Conservation (phyloP, 23 tunicate genomes). For the Oikopleura vanhoeffeni region DNA sequence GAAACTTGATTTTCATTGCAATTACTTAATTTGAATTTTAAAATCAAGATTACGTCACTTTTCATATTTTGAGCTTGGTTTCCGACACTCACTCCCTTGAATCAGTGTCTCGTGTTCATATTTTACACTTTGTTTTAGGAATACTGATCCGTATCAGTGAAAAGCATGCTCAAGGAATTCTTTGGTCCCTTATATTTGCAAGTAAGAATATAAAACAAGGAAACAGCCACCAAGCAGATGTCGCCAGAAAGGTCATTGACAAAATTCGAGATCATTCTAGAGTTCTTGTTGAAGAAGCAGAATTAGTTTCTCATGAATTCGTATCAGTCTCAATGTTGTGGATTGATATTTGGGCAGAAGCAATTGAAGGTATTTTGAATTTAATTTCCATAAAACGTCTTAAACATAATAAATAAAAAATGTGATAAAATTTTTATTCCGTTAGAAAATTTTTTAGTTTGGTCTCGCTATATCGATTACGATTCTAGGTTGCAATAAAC, state of each 20-base stretch:
- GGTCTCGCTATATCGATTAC: too few relatives aligned
- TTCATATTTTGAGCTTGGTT: too few relatives aligned
- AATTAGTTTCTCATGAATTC: constrained; percentile 63
- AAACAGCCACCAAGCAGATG: not conserved
- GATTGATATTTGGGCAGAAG: constrained; percentile 93
- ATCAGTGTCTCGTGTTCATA: too few relatives aligned
- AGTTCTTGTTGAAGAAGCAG: not conserved
- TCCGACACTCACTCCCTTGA: too few relatives aligned
- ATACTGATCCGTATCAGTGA: not conserved
- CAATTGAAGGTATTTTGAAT: constrained; percentile 73
- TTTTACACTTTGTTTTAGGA: not conserved
- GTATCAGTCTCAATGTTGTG: constrained; percentile 81
- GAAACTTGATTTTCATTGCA: too few relatives aligned
- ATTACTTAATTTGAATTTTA: too few relatives aligned
- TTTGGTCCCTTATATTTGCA: constrained; percentile 6
- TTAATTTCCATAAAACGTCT: too few relatives aligned
- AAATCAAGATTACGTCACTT: too few relatives aligned
- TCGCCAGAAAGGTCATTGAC: not conserved
- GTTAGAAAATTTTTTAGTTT: too few relatives aligned
- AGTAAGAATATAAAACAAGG: not conserved
- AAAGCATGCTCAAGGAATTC: constrained; percentile 12
- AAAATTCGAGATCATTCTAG: constrained; percentile 8
- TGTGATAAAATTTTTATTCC: too few relatives aligned
- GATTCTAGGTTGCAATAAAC: too few relatives aligned
- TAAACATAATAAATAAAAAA: too few relatives aligned